These are phyloP conservation scores for Cotesia vestalis DNA, from an alignment of 1,140 invertebrate species.

Conservation along the genomic window DNA sequence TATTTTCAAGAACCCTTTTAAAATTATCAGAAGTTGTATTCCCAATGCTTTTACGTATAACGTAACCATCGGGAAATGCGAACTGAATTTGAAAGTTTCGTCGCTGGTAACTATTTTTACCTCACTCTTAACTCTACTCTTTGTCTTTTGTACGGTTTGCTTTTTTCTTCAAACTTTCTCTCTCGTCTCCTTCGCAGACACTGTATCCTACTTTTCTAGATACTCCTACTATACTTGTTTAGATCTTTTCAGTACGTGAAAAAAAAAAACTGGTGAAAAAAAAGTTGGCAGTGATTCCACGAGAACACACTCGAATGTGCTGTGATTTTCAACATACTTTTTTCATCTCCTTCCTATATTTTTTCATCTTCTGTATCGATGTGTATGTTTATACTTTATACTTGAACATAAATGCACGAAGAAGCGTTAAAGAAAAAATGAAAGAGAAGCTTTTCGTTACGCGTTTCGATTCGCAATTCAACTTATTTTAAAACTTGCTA, in stretches of 20 bases:
- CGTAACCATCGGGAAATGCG: constrained; percentile 2
- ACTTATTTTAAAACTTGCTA: not conserved
- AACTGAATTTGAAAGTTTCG: constrained; percentile 14
- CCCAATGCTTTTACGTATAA: constrained; percentile 12
- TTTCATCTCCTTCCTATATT: not conserved
- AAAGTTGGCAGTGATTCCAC: constrained; percentile 29
- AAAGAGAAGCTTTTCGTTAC: not conserved
- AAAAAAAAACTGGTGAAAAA: not conserved
- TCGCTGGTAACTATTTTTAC: not conserved
- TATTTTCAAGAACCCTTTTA: not conserved
- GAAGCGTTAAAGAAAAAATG: not conserved
- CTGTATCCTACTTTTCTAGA: too few relatives aligned
- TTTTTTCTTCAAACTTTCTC: not conserved
- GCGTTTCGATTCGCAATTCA: not conserved
- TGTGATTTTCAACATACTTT: constrained; percentile 29
- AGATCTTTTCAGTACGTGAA: not conserved
- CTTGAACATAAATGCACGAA: too few relatives aligned
- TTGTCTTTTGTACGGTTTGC: not conserved
- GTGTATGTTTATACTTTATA: too few relatives aligned
- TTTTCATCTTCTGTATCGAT: too few relatives aligned
- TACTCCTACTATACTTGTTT: too few relatives aligned
- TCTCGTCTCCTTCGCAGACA: not conserved
- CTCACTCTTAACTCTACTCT: not conserved
- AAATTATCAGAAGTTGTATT: not conserved
- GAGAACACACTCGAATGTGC: constrained; percentile 29